Base-by-base conservation (phyloP, 2,888 invertebrate species). In the Ceratothoa steindachneri region DNA sequence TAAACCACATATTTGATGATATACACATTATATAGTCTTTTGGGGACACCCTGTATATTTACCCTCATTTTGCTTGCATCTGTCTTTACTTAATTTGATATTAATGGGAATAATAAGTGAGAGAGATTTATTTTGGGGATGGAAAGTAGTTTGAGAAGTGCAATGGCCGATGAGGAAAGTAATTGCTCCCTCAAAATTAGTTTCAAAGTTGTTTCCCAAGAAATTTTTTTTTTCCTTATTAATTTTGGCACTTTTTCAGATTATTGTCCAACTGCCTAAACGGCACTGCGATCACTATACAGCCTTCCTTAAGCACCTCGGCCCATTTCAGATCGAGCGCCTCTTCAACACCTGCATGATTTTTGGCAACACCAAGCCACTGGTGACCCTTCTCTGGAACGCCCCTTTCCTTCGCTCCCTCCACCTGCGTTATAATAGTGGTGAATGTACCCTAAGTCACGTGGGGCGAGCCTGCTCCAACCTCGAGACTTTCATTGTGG, bases 331-430 rank as follows among this genome's bases (percentile, higher is more conserved):
- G 27, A 24, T 60, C 22, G 60, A 60, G 24, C 60, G 24, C 12
- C 60, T 60, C 22, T 24, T 60, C 19, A 60, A 60, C 60, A 24
- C 27, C 22, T 60, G 27, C 60, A 60, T 60, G 60, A 15, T 60
- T 24, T 60, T 60, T 60, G 60, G 60, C 22, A 60, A 60, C 60
- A n/a, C 60, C 19, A 60, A 60, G 12, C 60, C 60, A 12, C 24
- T 60, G 1, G 24, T 60, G 1, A 24, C 24, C 27, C n/a, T 60
- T 12, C 2, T 60, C 12, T 22, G 24, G 27, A 60, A 60, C 9
- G 19, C 24, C 24, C 60, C 60, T 12, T 24, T 60, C 9, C 60
- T 60, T 24, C n/a, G 3, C 12, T 60, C 60, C 1, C n/a, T 60
- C 27, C 27, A 60, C 22, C 12, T 60, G 60, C 60, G 60, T 12